Percentiles rank a stretch among this genome's conserved stretches.
These are phyloP conservation scores for Sebastes miniatus DNA, from an alignment of 2,797 vertebrate genomes.

Conservation along the genomic window DNA sequence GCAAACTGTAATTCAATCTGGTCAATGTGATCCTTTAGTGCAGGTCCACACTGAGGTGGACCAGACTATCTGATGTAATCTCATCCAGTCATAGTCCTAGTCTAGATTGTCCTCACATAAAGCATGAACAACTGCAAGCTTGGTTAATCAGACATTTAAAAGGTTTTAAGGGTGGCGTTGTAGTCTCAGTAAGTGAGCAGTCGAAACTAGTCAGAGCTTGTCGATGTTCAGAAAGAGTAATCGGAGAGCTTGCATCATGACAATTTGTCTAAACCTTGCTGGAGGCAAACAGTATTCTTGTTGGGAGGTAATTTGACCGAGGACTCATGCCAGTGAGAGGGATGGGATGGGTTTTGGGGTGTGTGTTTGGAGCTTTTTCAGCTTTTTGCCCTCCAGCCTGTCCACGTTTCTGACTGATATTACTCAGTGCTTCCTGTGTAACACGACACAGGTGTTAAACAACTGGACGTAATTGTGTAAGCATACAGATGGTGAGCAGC, in stretches of 20 bases:
- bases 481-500: slow-evolving; percentile 1
- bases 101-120: background rate
- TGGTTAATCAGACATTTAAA: slow-evolving; percentile 4
- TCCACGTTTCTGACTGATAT: slow-evolving; percentile 18
- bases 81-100: background rate
- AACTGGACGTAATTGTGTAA: background rate
- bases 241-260: slow-evolving; percentile 31
- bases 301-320: slow-evolving; percentile 47
- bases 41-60: background rate
- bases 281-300: background rate
- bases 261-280: slow-evolving; percentile 37
- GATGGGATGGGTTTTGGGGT: slow-evolving; percentile 21
- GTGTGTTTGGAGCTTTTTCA: slow-evolving; percentile 24
- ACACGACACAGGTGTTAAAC: slow-evolving; percentile 28
- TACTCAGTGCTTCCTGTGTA: slow-evolving; percentile 2
- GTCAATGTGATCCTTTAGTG: background rate
- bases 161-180: background rate
- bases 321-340: slow-evolving; percentile 16
- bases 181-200: background rate
- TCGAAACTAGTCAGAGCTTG: slow-evolving; percentile 35
- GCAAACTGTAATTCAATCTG: background rate
- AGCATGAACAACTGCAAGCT: background rate
- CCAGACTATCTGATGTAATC: background rate
- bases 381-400: slow-evolving; percentile 29
- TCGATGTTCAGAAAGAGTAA: slow-evolving; percentile 36